Base-by-base conservation (phyloP, 2,888 invertebrate genomes). In the Mylabris sibirica region DNA sequence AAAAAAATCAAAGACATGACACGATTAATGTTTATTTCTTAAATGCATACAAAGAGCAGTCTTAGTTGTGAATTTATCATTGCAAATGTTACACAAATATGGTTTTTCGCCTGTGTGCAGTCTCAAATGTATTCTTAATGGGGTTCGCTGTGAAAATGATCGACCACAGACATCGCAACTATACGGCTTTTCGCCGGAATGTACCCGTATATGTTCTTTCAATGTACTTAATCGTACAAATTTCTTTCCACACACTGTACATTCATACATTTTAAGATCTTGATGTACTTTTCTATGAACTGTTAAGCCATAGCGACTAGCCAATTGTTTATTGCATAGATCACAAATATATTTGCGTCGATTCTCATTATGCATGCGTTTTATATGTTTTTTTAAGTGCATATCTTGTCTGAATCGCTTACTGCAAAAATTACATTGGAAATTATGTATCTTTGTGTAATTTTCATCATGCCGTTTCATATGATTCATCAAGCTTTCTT, bases 151-250 rank as follows among this genome's bases (percentile, higher is more conserved):
- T 6, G 71, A 70, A 66, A 81, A 81, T 14, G 74, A 68, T 65
- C 79, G 78, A 12, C 76, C 78, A 64, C 81, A 81, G 49, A 77
- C 74, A 64, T 76, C 69, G 68, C 81, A 81, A 17, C 86, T 84
- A 53, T 85, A 87, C 0, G 88, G 88, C 44, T 88, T 82, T 0
- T 86, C 82, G 5, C 88, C 87, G 1, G 87, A 86, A 67, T 89
- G 89, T 0, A 84, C 84, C 0, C 88, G 86, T 81, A 86, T 86
- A 62, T 89, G 89, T 0, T 85, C 82, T 34, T 84, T 85, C 24
- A 67, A 72, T 30, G 76, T 72, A 20, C 71, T 60, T 20, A 75
- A 38, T 12, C 5, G 74, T 4, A 26, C 74, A 62, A 63, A 63
- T 26, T 14, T 60, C 12, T 57, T 57, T 3, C 57, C 57, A 26